phyloP scores from a whole-genome alignment of 2,113 vertebrate species.

The Neomonachus schauinslandi region DNA sequence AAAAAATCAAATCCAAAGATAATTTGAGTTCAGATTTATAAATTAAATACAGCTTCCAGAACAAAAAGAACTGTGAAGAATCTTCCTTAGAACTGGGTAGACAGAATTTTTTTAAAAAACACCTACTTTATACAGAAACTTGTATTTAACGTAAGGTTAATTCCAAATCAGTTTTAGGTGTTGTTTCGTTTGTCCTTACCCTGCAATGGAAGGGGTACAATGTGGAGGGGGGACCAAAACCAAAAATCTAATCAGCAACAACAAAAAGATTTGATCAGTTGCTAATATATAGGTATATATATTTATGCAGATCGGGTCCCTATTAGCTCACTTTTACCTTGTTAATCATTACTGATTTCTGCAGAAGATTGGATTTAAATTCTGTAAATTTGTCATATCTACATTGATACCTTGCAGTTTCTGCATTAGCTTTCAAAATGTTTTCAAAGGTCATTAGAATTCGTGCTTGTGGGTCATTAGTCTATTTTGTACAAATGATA shows the following conservation, averaged over 20 bases:
- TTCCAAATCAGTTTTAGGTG: background rate
- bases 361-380: background rate
- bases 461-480: background rate
- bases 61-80: background rate
- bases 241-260: background rate
- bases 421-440: background rate
- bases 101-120: background rate
- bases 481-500: constrained; percentile 1
- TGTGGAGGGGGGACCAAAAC: background rate
- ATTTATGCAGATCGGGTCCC: background rate
- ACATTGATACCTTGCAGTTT: background rate
- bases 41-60: background rate
- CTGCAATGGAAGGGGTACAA: background rate
- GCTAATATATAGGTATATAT: background rate
- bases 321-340: background rate
- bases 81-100: constrained; percentile 17
- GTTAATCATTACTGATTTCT: background rate
- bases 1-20: constrained; percentile 36
- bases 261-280: background rate
- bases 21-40: constrained; percentile 11
- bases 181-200: background rate
- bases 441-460: background rate
- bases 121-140: background rate
- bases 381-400: background rate
- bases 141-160: background rate